phyloP scores from a whole-genome alignment of 1,140 invertebrate species.

The Ganaspis sp. region DNA sequence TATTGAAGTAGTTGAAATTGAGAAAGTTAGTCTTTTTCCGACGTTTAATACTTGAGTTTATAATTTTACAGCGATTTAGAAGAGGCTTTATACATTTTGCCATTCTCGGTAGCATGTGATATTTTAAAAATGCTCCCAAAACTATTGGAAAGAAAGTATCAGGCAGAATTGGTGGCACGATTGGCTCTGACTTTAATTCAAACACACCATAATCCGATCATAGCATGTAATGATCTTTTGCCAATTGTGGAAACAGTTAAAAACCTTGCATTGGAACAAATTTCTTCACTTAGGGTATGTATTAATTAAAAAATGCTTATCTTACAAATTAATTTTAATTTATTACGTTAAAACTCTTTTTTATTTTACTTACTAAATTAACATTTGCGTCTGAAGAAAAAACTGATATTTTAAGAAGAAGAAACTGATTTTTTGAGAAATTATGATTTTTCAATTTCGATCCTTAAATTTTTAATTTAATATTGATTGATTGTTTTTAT shows the following conservation, averaged over 20 bases:
- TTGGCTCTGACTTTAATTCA: conserved; percentile 88
- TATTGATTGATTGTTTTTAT: too few species aligned
- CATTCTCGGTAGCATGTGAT: conserved; percentile 88
- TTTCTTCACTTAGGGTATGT: conserved; percentile 82
- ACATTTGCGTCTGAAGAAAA: too few species aligned
- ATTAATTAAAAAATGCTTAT: conserved; percentile 39
- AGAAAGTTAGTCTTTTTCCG: too few species aligned
- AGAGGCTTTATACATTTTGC: conserved; percentile 90
- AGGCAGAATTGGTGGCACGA: conserved; percentile 86
- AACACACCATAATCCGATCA: conserved; percentile 90
- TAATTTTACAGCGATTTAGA: conserved; percentile 87
- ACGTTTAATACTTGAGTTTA: conserved; percentile 21
- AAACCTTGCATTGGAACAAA: conserved; percentile 77
- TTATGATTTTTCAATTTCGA: too few species aligned
- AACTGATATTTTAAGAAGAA: conserved; percentile 34
- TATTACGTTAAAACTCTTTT: conserved; percentile 26
- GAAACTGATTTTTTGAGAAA: too few species aligned
- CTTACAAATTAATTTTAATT: conserved; percentile 31
- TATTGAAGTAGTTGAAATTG: background rate
- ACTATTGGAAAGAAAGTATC: conserved; percentile 81
- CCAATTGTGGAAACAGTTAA: conserved; percentile 83
- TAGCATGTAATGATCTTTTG: conserved; percentile 82
- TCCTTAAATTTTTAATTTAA: too few species aligned
- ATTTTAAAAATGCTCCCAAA: conserved; percentile 84
- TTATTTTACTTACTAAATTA: background rate